Evolutionary conservation across 2,113 vertebrate genomes (phyloP).

Genomic region (Mellivora capensis): DNA sequence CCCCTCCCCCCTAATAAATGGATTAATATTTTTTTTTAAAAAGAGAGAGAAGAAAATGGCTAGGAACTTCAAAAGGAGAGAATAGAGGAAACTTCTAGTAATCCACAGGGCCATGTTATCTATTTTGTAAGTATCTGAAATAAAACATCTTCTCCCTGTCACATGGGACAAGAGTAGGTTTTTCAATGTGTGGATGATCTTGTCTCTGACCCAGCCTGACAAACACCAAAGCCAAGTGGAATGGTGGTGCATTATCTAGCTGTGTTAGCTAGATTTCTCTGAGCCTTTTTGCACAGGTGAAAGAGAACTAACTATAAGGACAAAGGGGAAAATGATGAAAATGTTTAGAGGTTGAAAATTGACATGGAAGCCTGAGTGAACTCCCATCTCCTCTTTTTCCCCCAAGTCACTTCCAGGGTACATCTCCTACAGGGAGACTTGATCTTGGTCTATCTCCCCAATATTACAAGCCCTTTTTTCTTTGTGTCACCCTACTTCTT

Average conservation of each 20-base stretch:
- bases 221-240: not conserved
- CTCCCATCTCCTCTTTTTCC: not conserved
- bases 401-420: not conserved
- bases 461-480: not conserved
- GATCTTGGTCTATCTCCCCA: not conserved
- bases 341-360: not conserved
- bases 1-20: not conserved
- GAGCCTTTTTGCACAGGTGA: not conserved
- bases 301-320: not conserved
- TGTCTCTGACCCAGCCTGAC: not conserved
- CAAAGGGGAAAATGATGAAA: conserved; percentile 16
- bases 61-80: not conserved
- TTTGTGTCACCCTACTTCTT: not conserved
- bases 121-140: not conserved
- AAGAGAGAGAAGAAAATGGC: not conserved
- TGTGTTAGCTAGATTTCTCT: not conserved
- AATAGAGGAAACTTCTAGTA: not conserved
- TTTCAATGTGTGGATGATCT: not conserved
- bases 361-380: not conserved
- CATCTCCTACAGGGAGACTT: not conserved
- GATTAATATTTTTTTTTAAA: not conserved
- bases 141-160: not conserved
- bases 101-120: not conserved
- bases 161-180: not conserved
- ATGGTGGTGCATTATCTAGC: not conserved